Percentiles rank a stretch among this genome's conserved stretches.
These are phyloP conservation scores for Leptatherina wallacei DNA, from an alignment of 2,797 vertebrate species.

Conservation along the genomic window DNA sequence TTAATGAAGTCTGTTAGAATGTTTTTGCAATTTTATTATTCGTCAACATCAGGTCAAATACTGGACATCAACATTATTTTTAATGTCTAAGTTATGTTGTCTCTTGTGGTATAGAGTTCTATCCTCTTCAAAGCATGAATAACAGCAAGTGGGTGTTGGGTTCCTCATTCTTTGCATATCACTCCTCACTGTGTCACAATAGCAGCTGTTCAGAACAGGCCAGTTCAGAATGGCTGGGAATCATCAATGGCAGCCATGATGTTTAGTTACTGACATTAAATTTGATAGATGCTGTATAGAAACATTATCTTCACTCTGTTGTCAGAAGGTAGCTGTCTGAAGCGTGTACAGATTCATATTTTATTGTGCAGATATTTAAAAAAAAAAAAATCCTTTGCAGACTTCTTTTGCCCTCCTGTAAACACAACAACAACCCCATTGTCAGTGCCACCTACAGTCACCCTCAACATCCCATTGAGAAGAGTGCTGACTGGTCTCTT, in stretches of 20 bases:
- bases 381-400: background rate
- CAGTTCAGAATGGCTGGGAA: background rate
- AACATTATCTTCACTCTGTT: background rate
- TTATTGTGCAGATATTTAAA: conserved; percentile 17
- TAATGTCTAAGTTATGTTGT: background rate
- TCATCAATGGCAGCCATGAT: background rate
- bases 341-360: background rate
- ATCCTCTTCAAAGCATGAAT: background rate
- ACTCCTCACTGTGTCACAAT: conserved; percentile 7
- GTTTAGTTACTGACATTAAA: background rate
- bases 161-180: conserved; percentile 7
- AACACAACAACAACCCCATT: conserved; percentile 54
- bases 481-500: conserved; percentile 63
- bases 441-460: conserved; percentile 19
- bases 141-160: background rate
- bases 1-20: background rate
- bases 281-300: background rate
- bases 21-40: background rate
- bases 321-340: background rate
- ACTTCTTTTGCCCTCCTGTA: conserved; percentile 6
- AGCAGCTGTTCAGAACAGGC: conserved; percentile 18
- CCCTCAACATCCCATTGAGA: background rate
- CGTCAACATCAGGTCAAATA: too few species aligned
- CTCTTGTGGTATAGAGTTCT: background rate
- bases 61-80: background rate